Evolutionary conservation across 2,113 vertebrate species (phyloP).

Genomic region (Telmatochromis sp.): DNA sequence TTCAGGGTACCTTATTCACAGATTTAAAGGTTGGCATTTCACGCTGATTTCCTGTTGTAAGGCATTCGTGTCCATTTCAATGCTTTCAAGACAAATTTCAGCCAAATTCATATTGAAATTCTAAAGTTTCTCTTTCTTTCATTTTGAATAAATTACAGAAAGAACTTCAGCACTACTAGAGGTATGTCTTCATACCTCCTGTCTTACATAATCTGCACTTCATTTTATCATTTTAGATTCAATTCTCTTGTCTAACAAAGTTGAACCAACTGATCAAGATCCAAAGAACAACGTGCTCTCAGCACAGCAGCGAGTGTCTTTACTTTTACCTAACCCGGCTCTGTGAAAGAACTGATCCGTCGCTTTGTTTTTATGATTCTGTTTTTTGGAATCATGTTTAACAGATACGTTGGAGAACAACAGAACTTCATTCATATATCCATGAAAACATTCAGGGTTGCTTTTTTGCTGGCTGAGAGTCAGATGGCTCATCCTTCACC

Average conservation of each 20-base stretch:
- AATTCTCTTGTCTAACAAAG: not conserved
- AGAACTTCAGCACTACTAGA: not conserved
- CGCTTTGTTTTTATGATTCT: not conserved
- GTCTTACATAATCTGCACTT: not conserved
- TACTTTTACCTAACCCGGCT: not conserved
- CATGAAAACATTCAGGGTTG: not conserved
- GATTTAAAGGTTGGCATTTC: not conserved
- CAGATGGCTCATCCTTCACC: not conserved
- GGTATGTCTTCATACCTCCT: not conserved
- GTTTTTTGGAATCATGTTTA: not conserved
- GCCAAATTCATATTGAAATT: not conserved
- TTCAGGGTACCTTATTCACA: not conserved
- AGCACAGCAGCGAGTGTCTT: not conserved
- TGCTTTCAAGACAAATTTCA: not conserved
- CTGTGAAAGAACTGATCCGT: fast-evolving
- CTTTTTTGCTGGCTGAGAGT: not conserved
- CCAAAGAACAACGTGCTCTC: not conserved
- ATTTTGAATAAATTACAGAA: not conserved
- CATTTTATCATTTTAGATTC: not conserved
- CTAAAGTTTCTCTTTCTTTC: not conserved
- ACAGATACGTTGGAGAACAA: not conserved
- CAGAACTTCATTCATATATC: not conserved
- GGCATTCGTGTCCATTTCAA: not conserved
- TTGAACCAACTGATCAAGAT: not conserved
- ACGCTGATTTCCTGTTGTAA: not conserved